Percentiles rank a stretch among this genome's conserved stretches.
phyloP scores from a whole-genome alignment of 1,140 invertebrate species.

The Drosophila repleta region DNA sequence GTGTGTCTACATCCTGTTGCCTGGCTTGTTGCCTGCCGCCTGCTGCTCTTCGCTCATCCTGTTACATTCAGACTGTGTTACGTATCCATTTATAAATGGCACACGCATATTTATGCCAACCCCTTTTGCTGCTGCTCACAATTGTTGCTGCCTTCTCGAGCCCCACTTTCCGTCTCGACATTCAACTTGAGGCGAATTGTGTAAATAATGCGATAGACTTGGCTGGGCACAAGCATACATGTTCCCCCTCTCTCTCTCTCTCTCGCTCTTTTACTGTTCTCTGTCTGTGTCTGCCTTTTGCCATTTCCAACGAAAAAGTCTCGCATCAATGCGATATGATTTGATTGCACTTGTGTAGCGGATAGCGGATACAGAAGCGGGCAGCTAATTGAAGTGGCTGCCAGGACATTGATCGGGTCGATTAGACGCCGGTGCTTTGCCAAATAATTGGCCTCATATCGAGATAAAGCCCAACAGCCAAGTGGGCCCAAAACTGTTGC shows the following conservation, averaged over 20 bases:
- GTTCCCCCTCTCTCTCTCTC: conserved; percentile 2
- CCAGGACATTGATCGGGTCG: conserved; percentile 36
- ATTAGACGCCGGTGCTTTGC: conserved; percentile 40
- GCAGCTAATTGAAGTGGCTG: conserved; percentile 42
- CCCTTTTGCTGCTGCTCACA: conserved; percentile 19
- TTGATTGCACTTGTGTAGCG: conserved; percentile 42
- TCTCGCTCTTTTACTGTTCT: background rate
- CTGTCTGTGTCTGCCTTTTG: background rate
- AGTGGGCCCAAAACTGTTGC: conserved; percentile 21
- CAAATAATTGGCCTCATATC: conserved; percentile 44
- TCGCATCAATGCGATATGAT: conserved; percentile 53
- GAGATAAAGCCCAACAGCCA: conserved; percentile 36
- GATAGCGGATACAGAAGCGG: conserved; percentile 20
- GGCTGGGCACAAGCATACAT: conserved; percentile 33
- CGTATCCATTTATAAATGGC: conserved; percentile 68
- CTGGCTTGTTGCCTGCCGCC: conserved; percentile 3
- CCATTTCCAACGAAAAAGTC: conserved; percentile 12
- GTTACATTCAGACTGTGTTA: conserved; percentile 7
- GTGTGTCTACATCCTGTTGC: conserved; percentile 14
- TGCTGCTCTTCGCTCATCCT: background rate
- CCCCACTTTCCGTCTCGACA: conserved; percentile 5
- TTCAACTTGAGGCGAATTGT: conserved; percentile 75
- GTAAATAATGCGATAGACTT: conserved; percentile 77
- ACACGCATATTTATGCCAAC: conserved; percentile 55
- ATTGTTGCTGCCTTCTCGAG: conserved; percentile 29